These are phyloP conservation scores for Oxycera nigricornis DNA, from an alignment of 2,888 invertebrate species.

Conservation along the genomic window DNA sequence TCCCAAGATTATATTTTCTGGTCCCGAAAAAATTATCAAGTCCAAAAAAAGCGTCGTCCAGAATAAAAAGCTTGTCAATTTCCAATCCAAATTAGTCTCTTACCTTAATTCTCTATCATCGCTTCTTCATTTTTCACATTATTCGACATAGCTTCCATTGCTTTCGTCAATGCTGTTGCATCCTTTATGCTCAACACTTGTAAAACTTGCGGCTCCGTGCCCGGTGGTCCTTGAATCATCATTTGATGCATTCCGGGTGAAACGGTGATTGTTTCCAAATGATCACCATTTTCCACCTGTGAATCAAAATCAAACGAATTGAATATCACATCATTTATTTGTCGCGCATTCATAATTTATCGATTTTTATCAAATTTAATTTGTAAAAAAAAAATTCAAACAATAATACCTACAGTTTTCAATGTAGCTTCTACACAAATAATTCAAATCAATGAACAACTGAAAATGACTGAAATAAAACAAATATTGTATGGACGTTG, in stretches of 20 bases:
- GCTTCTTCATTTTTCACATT: constrained; percentile 78
- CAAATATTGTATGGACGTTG: constrained; percentile 31
- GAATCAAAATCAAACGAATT: constrained; percentile 33
- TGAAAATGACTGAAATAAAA: constrained; percentile 9
- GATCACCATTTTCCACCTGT: constrained; percentile 79
- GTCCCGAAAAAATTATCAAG: too few species aligned
- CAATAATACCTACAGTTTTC: constrained; percentile 32
- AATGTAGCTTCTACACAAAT: neutral
- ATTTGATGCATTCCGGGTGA: constrained; percentile 82
- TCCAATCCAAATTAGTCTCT: neutral
- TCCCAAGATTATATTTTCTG: too few species aligned
- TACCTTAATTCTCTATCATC: constrained; percentile 59
- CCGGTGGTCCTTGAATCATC: constrained; percentile 76
- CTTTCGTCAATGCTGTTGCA: constrained; percentile 81
- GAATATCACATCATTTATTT: neutral
- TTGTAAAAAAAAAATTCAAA: constrained; percentile 1
- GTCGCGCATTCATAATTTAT: too few species aligned
- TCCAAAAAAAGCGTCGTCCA: too few species aligned
- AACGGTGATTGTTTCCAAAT: constrained; percentile 77
- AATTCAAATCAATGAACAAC: neutral
- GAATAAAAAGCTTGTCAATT: too few species aligned
- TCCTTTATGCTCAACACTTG: constrained; percentile 88
- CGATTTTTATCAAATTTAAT: neutral
- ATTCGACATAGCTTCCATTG: constrained; percentile 72
- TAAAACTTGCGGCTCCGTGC: constrained; percentile 77